Base-by-base conservation (phyloP, 2,797 vertebrate genomes). In the Lagodon rhomboides region DNA sequence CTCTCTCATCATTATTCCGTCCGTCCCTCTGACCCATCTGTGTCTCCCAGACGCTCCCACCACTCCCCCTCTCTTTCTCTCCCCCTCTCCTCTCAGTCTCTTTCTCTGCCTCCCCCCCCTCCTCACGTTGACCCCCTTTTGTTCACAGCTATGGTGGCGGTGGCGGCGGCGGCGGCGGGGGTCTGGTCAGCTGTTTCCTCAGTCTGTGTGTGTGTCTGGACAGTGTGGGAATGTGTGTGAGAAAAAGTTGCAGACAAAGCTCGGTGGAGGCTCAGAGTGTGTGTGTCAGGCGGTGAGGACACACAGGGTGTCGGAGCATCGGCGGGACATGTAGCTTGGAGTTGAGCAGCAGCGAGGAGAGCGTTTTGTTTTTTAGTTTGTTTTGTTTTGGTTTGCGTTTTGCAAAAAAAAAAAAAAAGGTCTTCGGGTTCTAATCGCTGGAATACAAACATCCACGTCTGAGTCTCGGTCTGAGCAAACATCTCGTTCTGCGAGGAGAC, bases 111-210 rank as follows among this genome's bases (percentile, higher is more conserved):
- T 20, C 81, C 68, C 61, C 59, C 74, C 80, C 30, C 77, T 43
- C 50, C 54, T 82, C 85, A 75, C 78, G 85, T 77, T 90, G 82
- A 91, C 89, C 91, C 30, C 85, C 90, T 85, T 90, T 93, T 92
- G 90, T 93, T 90, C 71, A 18, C 83, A 75, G 79, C 68, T 43
- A 79, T 76, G 77, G 27, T 55, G 78, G 27, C 4, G 73, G 60
- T 18, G 44, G 59, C 1, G 62, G 17, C 75, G 79, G 27, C 4
- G 73, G 60, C 17, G 44, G 59, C 1, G 62, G 17, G 77, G 79
- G 84, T 82, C 71, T 44, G 62, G 79, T 93, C 93, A 94, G 93
- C 93, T 94, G 92, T 93, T 92, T 90, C 86, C 80, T 85, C 71
- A 43, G 8, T 68, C 7, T 77, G 69, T 77, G 85, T 25, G 61